Conservation (phyloP, 1,140 invertebrate genomes). For the Samia ricini region DNA sequence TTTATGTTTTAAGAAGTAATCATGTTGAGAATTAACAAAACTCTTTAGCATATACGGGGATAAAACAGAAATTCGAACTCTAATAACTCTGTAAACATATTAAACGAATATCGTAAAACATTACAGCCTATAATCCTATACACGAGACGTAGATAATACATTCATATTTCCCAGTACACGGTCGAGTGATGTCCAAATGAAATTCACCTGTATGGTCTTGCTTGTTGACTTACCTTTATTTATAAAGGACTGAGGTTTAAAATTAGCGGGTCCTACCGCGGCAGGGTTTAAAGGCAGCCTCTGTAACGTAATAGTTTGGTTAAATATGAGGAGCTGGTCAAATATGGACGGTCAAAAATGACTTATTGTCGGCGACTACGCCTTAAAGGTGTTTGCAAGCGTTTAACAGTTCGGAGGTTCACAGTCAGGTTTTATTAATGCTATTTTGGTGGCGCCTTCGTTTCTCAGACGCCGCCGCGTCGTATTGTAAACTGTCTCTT, state of each 20-base stretch:
- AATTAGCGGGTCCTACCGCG: constrained; percentile 45
- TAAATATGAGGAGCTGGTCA: constrained; percentile 20
- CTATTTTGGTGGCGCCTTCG: constrained; percentile 19
- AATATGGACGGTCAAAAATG: constrained; percentile 18
- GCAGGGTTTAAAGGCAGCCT: constrained; percentile 19
- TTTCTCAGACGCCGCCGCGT: neutral
- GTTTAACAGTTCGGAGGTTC: constrained; percentile 25
- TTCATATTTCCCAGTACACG: neutral
- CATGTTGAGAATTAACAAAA: neutral
- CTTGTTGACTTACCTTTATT: constrained; percentile 34
- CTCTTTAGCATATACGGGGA: neutral
- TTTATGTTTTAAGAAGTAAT: constrained; percentile 10
- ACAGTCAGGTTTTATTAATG: constrained; percentile 11
- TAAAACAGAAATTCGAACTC: neutral
- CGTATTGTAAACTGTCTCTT: too few relatives aligned
- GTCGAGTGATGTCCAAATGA: constrained; percentile 2
- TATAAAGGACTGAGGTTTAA: constrained; percentile 31
- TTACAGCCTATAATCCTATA: constrained; percentile 14
- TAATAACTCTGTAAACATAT: constrained; percentile 23
- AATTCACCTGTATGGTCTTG: constrained; percentile 19
- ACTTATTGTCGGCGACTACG: neutral
- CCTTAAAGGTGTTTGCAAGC: constrained; percentile 14
- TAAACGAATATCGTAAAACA: constrained; percentile 5
- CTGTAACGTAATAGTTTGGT: constrained; percentile 10
- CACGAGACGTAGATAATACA: neutral